A percentile compares a stretch with the other conserved stretches of the same genome.
These are phyloP conservation scores for Thaumatotibia leucotreta DNA, from an alignment of 1,140 invertebrate species.

Conservation along the genomic window DNA sequence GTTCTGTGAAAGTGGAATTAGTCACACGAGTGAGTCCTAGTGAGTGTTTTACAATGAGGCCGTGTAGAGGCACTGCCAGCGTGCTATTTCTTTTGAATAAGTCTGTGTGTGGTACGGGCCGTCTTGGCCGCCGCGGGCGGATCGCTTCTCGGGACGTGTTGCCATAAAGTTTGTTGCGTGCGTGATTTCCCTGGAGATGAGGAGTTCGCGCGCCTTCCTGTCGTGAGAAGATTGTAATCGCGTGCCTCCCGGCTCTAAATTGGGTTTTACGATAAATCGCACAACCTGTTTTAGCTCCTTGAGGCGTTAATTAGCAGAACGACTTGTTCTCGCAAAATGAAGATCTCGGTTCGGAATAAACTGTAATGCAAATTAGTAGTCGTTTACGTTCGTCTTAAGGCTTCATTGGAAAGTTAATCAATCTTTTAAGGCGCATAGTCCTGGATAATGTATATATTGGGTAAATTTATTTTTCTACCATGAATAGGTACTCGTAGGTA, in stretches of 20 bases:
- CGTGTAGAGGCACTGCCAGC: conserved; percentile 67
- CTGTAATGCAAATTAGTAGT: conserved; percentile 24
- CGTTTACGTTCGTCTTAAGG: conserved; percentile 7
- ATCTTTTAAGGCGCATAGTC: background rate
- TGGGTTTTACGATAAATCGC: conserved; percentile 72
- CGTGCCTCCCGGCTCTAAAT: conserved; percentile 71
- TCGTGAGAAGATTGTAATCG: conserved; percentile 76
- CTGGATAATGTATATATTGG: background rate
- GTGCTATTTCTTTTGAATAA: conserved; percentile 56
- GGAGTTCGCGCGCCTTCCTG: conserved; percentile 73
- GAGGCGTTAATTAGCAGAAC: conserved; percentile 66
- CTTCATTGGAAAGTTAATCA: conserved; percentile 6
- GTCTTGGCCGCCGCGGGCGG: conserved; percentile 59
- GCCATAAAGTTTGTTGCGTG: conserved; percentile 75
- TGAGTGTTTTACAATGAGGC: conserved; percentile 32
- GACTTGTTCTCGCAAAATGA: conserved; percentile 51
- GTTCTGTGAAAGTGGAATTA: conserved; percentile 52
- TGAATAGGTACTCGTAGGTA: too few species aligned
- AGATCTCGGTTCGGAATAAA: conserved; percentile 34
- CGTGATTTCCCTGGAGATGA: conserved; percentile 76
- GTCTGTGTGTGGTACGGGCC: conserved; percentile 54
- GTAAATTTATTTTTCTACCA: too few species aligned
- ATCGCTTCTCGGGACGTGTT: conserved; percentile 69
- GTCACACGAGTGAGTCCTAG: conserved; percentile 29
- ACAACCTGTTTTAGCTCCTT: conserved; percentile 60